Evolutionary conservation across 2,113 vertebrate species (phyloP).

Genomic region (Saguinus midas): DNA sequence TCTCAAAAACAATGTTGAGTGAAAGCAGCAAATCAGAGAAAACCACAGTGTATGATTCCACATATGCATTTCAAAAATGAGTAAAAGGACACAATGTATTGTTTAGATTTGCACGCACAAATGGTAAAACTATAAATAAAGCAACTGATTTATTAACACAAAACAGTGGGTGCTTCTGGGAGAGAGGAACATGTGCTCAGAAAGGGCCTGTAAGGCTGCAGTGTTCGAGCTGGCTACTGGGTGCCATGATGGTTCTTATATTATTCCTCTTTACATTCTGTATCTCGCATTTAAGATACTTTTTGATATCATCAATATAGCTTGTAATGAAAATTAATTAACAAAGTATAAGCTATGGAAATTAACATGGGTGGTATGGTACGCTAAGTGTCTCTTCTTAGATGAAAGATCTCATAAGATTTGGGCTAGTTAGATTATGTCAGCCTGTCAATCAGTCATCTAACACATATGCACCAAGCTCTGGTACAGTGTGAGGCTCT

Average conservation of each 20-base stretch:
- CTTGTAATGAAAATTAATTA: conserved; percentile 22
- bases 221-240: not conserved
- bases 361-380: not conserved
- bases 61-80: not conserved
- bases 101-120: not conserved
- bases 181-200: not conserved
- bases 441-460: not conserved
- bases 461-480: accelerated
- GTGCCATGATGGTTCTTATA: not conserved
- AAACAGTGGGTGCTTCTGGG: not conserved
- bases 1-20: not conserved
- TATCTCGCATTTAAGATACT: not conserved
- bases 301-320: not conserved
- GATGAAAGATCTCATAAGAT: not conserved
- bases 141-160: not conserved
- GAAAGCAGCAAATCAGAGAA: conserved; percentile 21
- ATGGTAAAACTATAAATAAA: not conserved
- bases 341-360: not conserved
- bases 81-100: not conserved
- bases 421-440: not conserved
- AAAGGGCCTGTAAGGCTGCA: not conserved
- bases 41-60: not conserved
- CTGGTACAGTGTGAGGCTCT: not conserved
- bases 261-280: not conserved
- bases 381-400: not conserved